Percentiles rank a stretch among this genome's conserved stretches.
phyloP scores from a whole-genome alignment of 2,113 vertebrate species.

The Ictalurus furcatus region DNA sequence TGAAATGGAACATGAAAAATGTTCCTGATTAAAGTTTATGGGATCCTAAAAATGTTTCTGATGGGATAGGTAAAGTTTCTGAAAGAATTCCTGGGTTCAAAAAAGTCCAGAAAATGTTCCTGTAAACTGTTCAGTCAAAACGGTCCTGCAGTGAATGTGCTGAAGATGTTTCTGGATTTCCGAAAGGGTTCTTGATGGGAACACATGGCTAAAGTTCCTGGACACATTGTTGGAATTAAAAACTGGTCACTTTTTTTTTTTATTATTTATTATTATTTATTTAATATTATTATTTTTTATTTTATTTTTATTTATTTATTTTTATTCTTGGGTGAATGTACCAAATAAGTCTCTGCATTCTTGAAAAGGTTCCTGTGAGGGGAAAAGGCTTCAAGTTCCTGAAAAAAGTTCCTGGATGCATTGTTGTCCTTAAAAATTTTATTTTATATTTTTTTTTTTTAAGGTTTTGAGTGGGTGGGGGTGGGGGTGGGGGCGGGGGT shows the following conservation, averaged over 20 bases:
- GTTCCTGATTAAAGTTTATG: not conserved
- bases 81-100: not conserved
- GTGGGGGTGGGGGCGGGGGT: too few relatives aligned
- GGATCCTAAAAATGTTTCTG: not conserved
- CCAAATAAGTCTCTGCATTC: not conserved
- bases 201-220: not conserved
- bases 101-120: not conserved
- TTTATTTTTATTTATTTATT: too few relatives aligned
- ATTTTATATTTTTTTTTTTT: too few relatives aligned
- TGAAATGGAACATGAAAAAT: not conserved
- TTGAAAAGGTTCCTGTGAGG: not conserved
- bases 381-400: not conserved
- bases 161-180: not conserved
- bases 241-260: not conserved
- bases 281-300: too few relatives aligned
- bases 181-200: not conserved
- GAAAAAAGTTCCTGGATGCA: not conserved
- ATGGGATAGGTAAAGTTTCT: not conserved
- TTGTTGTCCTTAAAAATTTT: not conserved
- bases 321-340: too few relatives aligned
- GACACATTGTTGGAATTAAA: not conserved
- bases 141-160: not conserved
- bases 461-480: too few relatives aligned
- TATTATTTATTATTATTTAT: too few relatives aligned
- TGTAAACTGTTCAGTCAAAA: not conserved